Evolutionary conservation across 2,113 vertebrate species (phyloP).

Genomic region (Aramus guarauna): DNA sequence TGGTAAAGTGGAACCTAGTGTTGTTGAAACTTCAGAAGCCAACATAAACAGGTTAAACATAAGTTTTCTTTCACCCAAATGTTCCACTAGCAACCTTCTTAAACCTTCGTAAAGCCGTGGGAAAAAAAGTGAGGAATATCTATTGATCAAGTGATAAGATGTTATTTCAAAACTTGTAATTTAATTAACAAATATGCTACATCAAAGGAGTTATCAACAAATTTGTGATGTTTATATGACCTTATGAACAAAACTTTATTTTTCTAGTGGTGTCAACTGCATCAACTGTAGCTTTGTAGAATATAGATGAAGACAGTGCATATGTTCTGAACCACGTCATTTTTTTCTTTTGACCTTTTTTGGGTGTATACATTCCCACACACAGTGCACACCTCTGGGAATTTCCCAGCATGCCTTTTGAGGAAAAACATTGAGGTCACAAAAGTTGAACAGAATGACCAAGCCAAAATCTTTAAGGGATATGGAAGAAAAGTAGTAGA

Average conservation of each 20-base stretch:
- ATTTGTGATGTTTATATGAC: neutral
- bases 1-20: neutral
- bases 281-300: neutral
- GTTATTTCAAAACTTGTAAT: neutral
- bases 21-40: neutral
- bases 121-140: neutral
- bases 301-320: neutral
- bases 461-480: conserved; percentile 19
- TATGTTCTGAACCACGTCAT: neutral
- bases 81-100: neutral
- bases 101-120: neutral
- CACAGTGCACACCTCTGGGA: neutral
- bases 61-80: neutral
- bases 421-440: conserved; percentile 6
- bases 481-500: neutral
- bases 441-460: conserved; percentile 37
- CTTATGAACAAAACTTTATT: neutral
- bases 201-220: neutral
- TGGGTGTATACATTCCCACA: neutral
- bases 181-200: neutral
- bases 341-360: neutral
- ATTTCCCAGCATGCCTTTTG: conserved; percentile 26
- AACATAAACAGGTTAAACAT: neutral
- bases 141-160: neutral
- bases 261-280: neutral